Percentiles rank a stretch among this genome's conserved stretches.
Evolutionary conservation across 2,888 invertebrate species (phyloP).

Genomic region (Drosophila stalkeri): DNA sequence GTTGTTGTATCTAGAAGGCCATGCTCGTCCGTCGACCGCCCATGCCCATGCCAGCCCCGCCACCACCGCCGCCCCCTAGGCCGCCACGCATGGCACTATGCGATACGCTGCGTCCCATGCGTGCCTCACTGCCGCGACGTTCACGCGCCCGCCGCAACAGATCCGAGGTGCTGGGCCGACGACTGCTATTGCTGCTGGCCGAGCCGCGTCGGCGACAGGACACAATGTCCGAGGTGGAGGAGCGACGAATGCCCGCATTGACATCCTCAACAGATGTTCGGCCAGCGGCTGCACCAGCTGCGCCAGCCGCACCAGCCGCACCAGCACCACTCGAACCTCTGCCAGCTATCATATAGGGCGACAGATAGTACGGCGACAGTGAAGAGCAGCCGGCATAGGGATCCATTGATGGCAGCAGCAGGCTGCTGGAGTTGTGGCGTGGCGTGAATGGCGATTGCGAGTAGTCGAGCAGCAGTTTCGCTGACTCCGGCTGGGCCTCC

Average conservation of each 20-base stretch:
- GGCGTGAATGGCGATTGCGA: constrained; percentile 82
- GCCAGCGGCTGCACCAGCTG: constrained; percentile 3
- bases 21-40: constrained; percentile 84
- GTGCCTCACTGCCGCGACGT: constrained; percentile 83
- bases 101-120: constrained; percentile 84
- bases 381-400: constrained; percentile 64
- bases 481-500: constrained; percentile 60
- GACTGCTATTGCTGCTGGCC: constrained; percentile 76
- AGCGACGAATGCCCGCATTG: constrained; percentile 81
- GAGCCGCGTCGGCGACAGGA: constrained; percentile 77
- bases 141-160: constrained; percentile 84
- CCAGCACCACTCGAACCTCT: constrained; percentile 8
- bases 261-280: constrained; percentile 21
- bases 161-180: constrained; percentile 85
- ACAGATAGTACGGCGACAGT: constrained; percentile 83
- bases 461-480: constrained; percentile 81
- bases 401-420: constrained; percentile 72
- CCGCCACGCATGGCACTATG: constrained; percentile 79
- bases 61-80: constrained; percentile 63
- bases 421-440: constrained; percentile 78
- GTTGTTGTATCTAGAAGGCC: constrained; percentile 77
- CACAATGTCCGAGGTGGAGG: constrained; percentile 85
- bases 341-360: constrained; percentile 69
- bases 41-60: constrained; percentile 70
- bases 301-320: too few species aligned